Conservation (phyloP, 1,140 invertebrate species). For the Drosophila gunungcola region DNA sequence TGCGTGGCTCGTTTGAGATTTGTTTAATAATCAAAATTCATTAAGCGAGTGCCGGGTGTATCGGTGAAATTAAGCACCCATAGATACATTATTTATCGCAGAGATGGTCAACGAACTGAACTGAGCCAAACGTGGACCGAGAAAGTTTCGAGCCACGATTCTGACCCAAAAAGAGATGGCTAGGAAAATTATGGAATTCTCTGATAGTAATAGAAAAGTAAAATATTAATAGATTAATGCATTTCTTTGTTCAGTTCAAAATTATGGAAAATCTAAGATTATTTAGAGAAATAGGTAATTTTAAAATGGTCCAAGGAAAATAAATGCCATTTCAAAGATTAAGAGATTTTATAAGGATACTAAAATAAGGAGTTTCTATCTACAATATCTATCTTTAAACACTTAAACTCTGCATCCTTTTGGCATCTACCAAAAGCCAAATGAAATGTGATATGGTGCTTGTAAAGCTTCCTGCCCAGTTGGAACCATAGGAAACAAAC, state of each 20-base stretch:
- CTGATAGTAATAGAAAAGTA: background rate
- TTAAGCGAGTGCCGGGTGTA: constrained; percentile 59
- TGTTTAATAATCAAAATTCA: constrained; percentile 78
- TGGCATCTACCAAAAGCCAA: background rate
- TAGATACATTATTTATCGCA: constrained; percentile 55
- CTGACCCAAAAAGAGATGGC: constrained; percentile 57
- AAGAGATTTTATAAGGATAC: too few relatives aligned
- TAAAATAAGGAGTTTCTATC: background rate
- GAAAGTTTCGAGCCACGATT: constrained; percentile 73
- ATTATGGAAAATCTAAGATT: too few relatives aligned
- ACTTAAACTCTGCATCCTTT: constrained; percentile 15
- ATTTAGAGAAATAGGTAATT: too few relatives aligned
- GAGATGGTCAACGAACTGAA: constrained; percentile 74
- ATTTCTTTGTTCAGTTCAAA: too few relatives aligned
- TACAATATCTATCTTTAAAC: background rate
- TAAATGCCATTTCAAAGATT: too few relatives aligned
- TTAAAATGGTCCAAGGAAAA: too few relatives aligned
- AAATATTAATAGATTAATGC: background rate
- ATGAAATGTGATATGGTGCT: constrained; percentile 61
- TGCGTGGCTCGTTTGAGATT: constrained; percentile 70
- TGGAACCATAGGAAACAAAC: constrained; percentile 31
- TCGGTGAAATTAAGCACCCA: constrained; percentile 77
- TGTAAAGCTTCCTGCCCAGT: constrained; percentile 68
- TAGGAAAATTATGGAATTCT: constrained; percentile 5
- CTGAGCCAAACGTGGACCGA: constrained; percentile 52